phyloP scores from a whole-genome alignment of 2,113 vertebrate species.

The Xenotilapia caudafasciata region DNA sequence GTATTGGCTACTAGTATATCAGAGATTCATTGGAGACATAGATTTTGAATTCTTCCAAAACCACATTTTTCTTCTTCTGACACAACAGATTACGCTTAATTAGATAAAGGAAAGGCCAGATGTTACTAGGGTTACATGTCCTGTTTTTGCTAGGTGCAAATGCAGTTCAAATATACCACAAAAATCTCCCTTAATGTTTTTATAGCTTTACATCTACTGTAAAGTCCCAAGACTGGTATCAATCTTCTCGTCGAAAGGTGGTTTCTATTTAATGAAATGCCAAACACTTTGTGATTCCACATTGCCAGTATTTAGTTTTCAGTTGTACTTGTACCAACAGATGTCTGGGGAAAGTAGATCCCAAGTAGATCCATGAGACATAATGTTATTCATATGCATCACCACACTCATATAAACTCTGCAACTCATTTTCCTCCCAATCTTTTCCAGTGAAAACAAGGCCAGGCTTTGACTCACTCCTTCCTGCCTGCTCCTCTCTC shows the following conservation, averaged over 20 bases:
- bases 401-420: not conserved
- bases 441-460: slow-evolving; percentile 47
- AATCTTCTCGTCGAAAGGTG: not conserved
- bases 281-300: not conserved
- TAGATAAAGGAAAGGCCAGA: not conserved
- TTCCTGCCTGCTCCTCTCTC: slow-evolving; percentile 24
- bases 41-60: not conserved
- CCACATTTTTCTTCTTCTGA: not conserved
- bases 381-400: not conserved
- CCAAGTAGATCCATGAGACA: not conserved
- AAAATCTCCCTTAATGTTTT: not conserved
- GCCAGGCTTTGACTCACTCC: slow-evolving; percentile 24
- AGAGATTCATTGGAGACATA: not conserved
- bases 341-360: not conserved
- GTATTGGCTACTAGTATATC: not conserved
- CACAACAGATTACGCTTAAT: not conserved
- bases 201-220: not conserved
- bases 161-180: not conserved
- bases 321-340: not conserved
- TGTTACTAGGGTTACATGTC: not conserved
- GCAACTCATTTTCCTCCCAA: not conserved
- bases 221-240: not conserved
- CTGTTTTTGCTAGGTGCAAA: not conserved
- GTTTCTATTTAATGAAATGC: not conserved
- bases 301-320: not conserved